Evolutionary conservation across 2,113 vertebrate genomes (phyloP).

Genomic region (Tachuris rubrigastra): DNA sequence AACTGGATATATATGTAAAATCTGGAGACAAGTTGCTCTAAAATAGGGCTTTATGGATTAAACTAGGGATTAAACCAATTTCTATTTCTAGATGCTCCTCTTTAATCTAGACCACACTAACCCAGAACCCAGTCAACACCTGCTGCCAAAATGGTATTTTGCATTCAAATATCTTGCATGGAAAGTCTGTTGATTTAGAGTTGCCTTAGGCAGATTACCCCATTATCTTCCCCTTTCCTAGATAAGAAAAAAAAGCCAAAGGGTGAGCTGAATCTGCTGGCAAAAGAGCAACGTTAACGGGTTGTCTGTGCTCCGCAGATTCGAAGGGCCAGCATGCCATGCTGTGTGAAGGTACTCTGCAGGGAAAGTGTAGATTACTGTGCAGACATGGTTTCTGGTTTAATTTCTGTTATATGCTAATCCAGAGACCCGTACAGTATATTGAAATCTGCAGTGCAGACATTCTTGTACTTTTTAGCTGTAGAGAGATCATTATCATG

Average conservation of each 20-base stretch:
- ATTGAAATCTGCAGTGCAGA: not conserved
- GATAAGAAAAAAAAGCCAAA: not conserved
- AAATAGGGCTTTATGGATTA: not conserved
- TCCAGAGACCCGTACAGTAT: not conserved
- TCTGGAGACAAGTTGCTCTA: rapidly evolving
- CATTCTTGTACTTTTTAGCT: not conserved
- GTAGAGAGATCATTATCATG: not conserved
- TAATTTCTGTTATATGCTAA: not conserved
- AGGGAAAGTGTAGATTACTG: not conserved
- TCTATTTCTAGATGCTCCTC: not conserved
- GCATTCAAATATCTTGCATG: not conserved
- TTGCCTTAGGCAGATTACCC: not conserved
- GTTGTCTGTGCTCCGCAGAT: not conserved
- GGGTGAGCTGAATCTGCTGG: not conserved
- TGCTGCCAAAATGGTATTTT: not conserved
- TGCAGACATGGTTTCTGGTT: not conserved
- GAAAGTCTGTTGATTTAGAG: not conserved
- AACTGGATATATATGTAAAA: not conserved
- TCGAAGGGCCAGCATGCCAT: rapidly evolving
- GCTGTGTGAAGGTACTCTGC: rapidly evolving
- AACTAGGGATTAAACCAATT: not conserved
- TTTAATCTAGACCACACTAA: not conserved
- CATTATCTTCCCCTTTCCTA: not conserved
- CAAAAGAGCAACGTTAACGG: not conserved
- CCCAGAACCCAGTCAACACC: not conserved